These are phyloP conservation scores for Ambastaia sidthimunki DNA, from an alignment of 2,797 vertebrate genomes.

Conservation along the genomic window DNA sequence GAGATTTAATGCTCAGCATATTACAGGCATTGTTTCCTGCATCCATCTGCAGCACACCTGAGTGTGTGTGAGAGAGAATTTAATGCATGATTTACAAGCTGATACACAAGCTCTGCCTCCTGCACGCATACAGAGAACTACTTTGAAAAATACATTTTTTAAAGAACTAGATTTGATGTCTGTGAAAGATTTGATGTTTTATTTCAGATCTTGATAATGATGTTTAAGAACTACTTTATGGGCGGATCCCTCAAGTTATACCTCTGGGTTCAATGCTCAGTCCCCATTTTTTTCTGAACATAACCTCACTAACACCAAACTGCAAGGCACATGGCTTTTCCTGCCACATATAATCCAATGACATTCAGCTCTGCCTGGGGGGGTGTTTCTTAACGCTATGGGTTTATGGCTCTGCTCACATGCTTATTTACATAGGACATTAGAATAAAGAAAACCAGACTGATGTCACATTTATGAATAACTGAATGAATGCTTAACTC, in stretches of 20 bases:
- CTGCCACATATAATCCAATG: background rate
- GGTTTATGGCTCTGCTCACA: background rate
- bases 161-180: background rate
- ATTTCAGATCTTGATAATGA: background rate
- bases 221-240: background rate
- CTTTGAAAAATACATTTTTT: background rate
- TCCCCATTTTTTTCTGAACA: background rate
- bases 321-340: background rate
- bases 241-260: background rate
- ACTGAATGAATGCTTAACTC: background rate
- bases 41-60: constrained; percentile 30
- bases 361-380: background rate
- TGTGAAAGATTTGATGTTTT: background rate
- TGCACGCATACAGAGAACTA: background rate
- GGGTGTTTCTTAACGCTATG: background rate
- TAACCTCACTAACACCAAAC: background rate
- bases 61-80: background rate
- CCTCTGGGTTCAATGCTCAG: background rate
- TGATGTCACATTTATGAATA: background rate
- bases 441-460: background rate
- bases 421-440: background rate
- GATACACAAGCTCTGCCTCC: background rate
- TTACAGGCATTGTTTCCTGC: constrained; percentile 24
- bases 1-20: constrained; percentile 21
- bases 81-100: background rate